These are phyloP conservation scores for Schlechtendalia chinensis DNA, from an alignment of 1,140 invertebrate species.

Conservation along the genomic window DNA sequence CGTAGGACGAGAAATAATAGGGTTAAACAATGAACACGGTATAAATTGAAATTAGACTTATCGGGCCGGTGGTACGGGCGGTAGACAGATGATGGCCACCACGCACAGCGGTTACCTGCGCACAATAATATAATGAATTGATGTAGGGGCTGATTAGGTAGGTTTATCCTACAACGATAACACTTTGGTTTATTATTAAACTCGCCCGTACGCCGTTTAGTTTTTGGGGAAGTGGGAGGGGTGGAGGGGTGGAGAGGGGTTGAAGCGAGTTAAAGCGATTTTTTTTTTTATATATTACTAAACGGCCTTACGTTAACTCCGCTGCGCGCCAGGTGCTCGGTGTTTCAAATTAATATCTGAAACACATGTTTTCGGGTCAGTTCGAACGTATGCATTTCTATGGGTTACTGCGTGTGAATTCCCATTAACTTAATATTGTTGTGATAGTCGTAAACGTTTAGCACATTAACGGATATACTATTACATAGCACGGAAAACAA, in stretches of 20 bases:
- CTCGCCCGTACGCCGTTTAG: neutral
- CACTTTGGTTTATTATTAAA: conserved; percentile 33
- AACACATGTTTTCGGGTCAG: too few species aligned
- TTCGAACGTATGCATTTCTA: too few species aligned
- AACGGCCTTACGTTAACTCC: too few species aligned
- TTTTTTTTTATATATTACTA: too few species aligned
- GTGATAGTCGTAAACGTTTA: too few species aligned
- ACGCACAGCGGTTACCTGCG: neutral
- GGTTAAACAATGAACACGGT: conserved; percentile 9
- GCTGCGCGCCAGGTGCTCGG: too few species aligned
- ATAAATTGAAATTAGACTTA: conserved; percentile 28
- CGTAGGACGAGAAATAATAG: neutral
- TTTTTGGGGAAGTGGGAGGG: neutral
- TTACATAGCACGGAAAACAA: too few species aligned
- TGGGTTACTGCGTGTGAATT: too few species aligned
- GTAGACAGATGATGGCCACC: conserved; percentile 8
- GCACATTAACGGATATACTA: too few species aligned
- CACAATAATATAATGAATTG: conserved; percentile 23
- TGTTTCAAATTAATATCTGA: too few species aligned
- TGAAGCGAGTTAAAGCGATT: neutral
- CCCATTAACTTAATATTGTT: too few species aligned
- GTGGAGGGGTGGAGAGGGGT: neutral
- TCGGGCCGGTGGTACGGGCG: neutral
- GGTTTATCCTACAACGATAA: neutral
- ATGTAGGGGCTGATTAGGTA: conserved; percentile 14